Percentiles rank a stretch among this genome's conserved stretches.
Evolutionary conservation across 2,113 vertebrate species (phyloP).

Genomic region (Ceyx melanurus): DNA sequence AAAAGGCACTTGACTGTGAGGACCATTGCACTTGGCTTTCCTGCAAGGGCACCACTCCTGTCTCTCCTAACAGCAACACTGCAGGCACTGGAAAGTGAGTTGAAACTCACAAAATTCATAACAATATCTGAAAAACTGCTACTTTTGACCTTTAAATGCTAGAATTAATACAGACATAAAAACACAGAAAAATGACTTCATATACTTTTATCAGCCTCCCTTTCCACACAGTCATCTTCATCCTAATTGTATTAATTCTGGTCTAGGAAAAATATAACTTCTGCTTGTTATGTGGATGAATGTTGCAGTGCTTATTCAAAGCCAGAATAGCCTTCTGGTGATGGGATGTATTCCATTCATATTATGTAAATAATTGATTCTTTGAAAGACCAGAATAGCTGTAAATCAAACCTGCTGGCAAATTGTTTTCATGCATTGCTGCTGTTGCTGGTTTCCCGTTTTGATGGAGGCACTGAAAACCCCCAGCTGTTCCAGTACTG

Average conservation of each 20-base stretch:
- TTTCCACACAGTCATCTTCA: background rate
- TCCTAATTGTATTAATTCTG: background rate
- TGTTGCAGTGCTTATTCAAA: background rate
- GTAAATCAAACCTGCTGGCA: background rate
- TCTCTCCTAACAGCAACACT: background rate
- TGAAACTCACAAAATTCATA: background rate
- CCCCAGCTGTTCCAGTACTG: background rate
- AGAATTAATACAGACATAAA: background rate
- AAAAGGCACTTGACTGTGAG: background rate
- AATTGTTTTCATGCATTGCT: background rate
- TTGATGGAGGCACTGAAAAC: background rate
- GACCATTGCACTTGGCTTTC: background rate
- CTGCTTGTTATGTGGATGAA: background rate
- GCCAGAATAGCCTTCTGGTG: background rate
- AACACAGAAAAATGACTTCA: background rate
- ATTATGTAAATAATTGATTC: constrained; percentile 1
- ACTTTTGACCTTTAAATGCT: background rate
- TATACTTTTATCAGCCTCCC: background rate
- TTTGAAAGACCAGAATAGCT: constrained; percentile 3
- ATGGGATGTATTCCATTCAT: background rate
- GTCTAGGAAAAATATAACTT: background rate
- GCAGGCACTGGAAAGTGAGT: background rate
- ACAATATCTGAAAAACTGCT: background rate
- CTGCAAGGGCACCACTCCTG: background rate
- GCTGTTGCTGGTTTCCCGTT: constrained; percentile 14